Percentiles rank a stretch among this genome's conserved stretches.
Evolutionary conservation across 2,113 vertebrate genomes (phyloP).

Genomic region (Nycticryphes semicollaris): DNA sequence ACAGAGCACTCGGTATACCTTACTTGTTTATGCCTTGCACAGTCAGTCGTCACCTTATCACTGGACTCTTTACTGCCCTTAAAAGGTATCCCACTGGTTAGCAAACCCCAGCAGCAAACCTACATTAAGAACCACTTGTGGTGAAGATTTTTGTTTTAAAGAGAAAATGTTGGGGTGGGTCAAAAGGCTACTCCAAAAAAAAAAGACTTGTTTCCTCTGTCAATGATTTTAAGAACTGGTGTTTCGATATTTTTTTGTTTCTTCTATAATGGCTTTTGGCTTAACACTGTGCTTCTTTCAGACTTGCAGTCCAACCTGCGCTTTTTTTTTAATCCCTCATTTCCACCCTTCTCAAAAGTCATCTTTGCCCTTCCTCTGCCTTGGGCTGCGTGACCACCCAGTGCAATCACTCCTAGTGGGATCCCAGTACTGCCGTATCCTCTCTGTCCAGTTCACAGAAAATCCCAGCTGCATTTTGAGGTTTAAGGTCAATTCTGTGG

Average conservation of each 20-base stretch:
- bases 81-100: background rate
- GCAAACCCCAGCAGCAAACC: background rate
- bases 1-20: background rate
- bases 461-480: background rate
- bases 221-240: background rate
- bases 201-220: background rate
- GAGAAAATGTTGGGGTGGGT: background rate
- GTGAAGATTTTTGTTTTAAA: background rate
- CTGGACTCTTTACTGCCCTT: background rate
- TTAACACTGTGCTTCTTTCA: background rate
- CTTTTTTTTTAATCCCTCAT: background rate
- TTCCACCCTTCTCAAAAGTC: background rate
- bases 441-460: accelerated
- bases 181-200: background rate
- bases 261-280: background rate
- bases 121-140: background rate
- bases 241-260: background rate
- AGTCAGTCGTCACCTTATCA: background rate
- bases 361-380: background rate
- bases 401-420: background rate
- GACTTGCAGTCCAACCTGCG: background rate
- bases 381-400: background rate
- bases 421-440: background rate
- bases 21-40: background rate
- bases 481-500: background rate